Conservation (phyloP, 2,888 invertebrate genomes). For the Theodoxus fluviatilis region DNA sequence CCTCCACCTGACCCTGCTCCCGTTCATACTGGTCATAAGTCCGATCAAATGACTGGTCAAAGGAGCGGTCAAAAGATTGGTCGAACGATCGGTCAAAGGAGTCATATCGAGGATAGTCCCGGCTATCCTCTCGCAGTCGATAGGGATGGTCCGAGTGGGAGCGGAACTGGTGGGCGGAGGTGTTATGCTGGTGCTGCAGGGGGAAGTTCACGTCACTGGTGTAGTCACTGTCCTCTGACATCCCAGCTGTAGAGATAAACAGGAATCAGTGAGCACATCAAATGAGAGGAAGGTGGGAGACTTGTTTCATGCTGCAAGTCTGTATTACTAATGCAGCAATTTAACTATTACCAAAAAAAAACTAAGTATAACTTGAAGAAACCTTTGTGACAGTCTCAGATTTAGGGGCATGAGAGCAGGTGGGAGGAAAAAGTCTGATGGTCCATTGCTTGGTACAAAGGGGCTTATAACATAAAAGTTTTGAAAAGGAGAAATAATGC, state of each 20-base stretch:
- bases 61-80: constrained; percentile 38
- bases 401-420: no score
- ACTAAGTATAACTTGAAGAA: no score
- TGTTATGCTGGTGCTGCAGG: constrained; percentile 77
- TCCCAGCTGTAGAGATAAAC: constrained; percentile 68
- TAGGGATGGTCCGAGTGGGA: constrained; percentile 51
- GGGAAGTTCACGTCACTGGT: constrained; percentile 96
- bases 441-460: no score
- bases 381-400: no score
- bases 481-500: no score
- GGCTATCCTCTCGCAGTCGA: constrained; percentile 69
- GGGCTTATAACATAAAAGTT: no score
- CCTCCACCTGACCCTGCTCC: not conserved
- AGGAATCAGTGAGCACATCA: no score
- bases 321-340: no score
- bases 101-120: constrained; percentile 36
- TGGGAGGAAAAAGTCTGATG: no score
- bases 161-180: constrained; percentile 82
- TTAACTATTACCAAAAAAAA: no score
- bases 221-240: constrained; percentile 96
- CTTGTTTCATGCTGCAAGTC: no score
- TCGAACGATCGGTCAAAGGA: constrained; percentile 42
- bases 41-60: constrained; percentile 30
- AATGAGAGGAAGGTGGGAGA: no score
- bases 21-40: constrained; percentile 12